Evolutionary conservation across 2,888 invertebrate genomes (phyloP).

Genomic region (Pomacea canaliculata): DNA sequence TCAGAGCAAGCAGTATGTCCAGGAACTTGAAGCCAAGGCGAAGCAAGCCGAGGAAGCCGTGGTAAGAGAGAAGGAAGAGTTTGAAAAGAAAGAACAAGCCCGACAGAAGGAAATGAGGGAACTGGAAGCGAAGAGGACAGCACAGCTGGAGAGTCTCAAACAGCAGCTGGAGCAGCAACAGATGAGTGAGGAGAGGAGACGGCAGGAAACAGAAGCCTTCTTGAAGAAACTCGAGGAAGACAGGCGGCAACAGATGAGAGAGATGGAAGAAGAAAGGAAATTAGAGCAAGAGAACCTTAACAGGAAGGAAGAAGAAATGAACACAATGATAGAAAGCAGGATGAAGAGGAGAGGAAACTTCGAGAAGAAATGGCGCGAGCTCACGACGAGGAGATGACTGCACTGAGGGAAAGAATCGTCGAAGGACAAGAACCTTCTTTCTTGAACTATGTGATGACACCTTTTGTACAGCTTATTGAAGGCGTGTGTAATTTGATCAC

Average conservation of each 20-base stretch:
- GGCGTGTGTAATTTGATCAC: no score
- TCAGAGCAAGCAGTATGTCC: conserved; percentile 6
- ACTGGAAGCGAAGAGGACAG: background rate
- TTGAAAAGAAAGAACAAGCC: conserved; percentile 1
- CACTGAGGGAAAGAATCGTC: no score
- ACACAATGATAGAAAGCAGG: no score
- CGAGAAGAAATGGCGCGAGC: background rate
- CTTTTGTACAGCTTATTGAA: no score
- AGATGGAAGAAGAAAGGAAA: background rate
- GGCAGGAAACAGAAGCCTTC: background rate
- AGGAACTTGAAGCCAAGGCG: background rate
- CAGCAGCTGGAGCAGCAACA: conserved; percentile 16
- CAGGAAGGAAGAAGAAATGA: background rate
- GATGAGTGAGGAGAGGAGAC: conserved; percentile 7
- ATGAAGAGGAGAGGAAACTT: background rate
- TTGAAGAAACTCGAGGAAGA: conserved; percentile 8
- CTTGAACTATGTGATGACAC: no score
- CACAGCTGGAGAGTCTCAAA: background rate
- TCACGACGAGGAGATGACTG: no score
- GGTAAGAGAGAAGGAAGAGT: conserved; percentile 8
- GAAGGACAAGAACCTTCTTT: no score
- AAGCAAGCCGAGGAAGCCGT: conserved; percentile 6
- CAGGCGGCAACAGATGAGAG: background rate
- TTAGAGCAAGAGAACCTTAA: background rate
- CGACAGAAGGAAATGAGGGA: background rate